Evolutionary conservation across 2,113 vertebrate species (phyloP), one percentile per base, ranked within the genome.

Genomic region (Ranitomeya imitator): DNA sequence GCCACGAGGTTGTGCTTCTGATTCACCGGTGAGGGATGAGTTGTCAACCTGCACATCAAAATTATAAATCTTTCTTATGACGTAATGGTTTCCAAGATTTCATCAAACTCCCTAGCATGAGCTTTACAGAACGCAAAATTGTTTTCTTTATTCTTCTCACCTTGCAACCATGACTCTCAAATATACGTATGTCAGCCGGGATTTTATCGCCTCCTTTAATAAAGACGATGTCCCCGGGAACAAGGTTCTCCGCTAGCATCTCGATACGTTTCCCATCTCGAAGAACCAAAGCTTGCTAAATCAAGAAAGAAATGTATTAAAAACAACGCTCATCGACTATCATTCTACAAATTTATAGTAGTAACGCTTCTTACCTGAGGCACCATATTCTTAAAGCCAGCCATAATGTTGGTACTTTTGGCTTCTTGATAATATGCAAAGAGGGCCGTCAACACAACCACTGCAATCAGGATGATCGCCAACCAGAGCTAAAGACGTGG

Each of bases 141-240:
- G 14, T 60, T 5, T 79, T 31, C 31, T 55, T 3, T 4, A 19
- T 9, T 11, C 12, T 81, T 4, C 91, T 91, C 26, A 96, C 96
- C 96, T 97, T 97, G 93, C 96, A 97, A 77, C 96, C 95, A 21
- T 95, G 93, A 10, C 96, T 91, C 8, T 95, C 95, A 91, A 97
- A 96, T 16, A 97, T 91, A 45, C 97, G 84, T 88, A 97, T 86
- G 87, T 97, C 96, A 4, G 96, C 96, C 0, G 97, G 96, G 84
- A 97, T 95, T 90, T 95, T 90, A 91, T 97, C 96, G 26, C 96
- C 96, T 0, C 96, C 95, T 82, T 97, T 97, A 85, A 97, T 94
- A 90, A 96, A 96, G 67, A 97, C 96, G n/a, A 97, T 90, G 85
- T 97, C 97, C 23, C 97, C 97, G 3, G 95, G 79, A 16, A 97